Conservation (phyloP, 1,140 invertebrate genomes). For the Drosophila yakuba region DNA sequence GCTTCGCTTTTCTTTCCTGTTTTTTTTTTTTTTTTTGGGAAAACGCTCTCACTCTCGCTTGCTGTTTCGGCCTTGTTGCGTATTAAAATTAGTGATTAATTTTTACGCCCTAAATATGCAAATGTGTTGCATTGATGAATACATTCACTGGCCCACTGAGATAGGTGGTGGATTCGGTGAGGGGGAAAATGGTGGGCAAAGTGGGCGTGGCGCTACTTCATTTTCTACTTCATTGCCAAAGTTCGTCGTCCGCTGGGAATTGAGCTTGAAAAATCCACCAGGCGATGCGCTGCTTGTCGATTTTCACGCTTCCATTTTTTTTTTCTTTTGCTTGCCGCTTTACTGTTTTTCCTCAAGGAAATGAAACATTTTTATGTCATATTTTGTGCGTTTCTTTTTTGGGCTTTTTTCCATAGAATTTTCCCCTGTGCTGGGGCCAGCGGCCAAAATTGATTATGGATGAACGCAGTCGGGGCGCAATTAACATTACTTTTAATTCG, state of each 20-base stretch:
- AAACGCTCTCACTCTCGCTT: neutral
- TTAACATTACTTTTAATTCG: constrained; percentile 83
- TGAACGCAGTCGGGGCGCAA: constrained; percentile 66
- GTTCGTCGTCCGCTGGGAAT: constrained; percentile 76
- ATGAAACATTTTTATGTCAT: constrained; percentile 83
- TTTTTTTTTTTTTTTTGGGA: neutral
- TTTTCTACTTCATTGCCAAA: constrained; percentile 84
- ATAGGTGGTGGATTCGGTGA: neutral
- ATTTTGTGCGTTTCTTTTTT: constrained; percentile 61
- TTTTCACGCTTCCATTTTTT: constrained; percentile 39
- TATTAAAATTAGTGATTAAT: constrained; percentile 85
- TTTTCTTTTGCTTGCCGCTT: constrained; percentile 10
- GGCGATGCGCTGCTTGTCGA: constrained; percentile 35
- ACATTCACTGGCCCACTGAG: constrained; percentile 60
- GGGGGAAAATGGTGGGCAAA: neutral
- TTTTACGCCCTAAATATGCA: constrained; percentile 83
- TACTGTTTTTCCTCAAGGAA: constrained; percentile 51
- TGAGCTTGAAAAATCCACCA: constrained; percentile 14
- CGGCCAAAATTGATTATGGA: constrained; percentile 81
- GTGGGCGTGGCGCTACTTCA: constrained; percentile 76
- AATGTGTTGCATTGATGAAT: constrained; percentile 83
- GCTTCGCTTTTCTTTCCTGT: neutral
- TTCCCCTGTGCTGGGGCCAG: constrained; percentile 37
- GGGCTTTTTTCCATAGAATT: constrained; percentile 14
- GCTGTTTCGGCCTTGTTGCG: constrained; percentile 45